Base-by-base conservation (phyloP, 2,888 invertebrate genomes). In the Pomacea canaliculata region DNA sequence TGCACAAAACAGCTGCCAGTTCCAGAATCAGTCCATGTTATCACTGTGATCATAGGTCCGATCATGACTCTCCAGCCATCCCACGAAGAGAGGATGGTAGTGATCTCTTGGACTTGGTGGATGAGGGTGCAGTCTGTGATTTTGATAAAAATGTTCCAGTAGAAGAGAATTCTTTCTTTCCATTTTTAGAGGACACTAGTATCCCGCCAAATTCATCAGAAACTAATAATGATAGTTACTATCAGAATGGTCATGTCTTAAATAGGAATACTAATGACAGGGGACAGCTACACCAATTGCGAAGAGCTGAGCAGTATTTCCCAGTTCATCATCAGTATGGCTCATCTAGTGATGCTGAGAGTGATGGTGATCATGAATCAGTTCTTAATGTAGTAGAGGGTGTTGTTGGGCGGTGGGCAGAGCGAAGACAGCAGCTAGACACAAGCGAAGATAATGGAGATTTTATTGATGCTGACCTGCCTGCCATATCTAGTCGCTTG, bases 391-490 rank as follows among this genome's bases (percentile, higher is more conserved):
- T 23, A 18, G 60, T 66, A 48, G 59, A 18, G 37, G 69, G 48
- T 4, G 59, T 12, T 16, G 74, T 23, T 46, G 74, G 59, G 23
- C 68, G 19, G 23, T 63, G 23, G n/a, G n/a, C 23, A 12, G 63
- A 23, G 19, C 23, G 63, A 63, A 12, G 63, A 27, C 23, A 63
- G 27, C 63, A 63, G 66, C 76, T 56, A n/a, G 76, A 78, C 67
- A 82, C 79, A 76, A 80, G 81, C 73, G 89, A 88, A 67, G 89
- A 89, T 68, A 83, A 84, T n/a, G 88, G 88, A 10, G 89, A 89
- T 77, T 89, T 87, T 77, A 89, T 89, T 74, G 89, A 89, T 77
- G 83, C 88, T 65, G 89, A 89, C 78, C 82, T 89, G 49, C 86
- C 88, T n/a, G 81, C 85, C 68, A 81, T 83, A 78, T 82, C 83